Conservation (phyloP, 1,140 invertebrate species). For the Lepidotrigona ventralis region DNA sequence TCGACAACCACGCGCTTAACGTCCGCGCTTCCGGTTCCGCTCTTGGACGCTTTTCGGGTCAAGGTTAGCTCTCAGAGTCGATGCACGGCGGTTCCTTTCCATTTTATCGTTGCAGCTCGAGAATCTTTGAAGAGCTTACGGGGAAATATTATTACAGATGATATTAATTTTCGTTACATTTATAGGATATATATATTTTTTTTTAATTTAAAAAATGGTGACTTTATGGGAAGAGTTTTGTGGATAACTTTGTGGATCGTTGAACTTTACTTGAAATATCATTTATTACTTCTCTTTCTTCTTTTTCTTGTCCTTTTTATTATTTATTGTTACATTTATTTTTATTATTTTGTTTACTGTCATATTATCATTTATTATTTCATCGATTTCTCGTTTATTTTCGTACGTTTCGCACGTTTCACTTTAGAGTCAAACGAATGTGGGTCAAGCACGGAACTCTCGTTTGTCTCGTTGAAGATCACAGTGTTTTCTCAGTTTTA, state of each 20-base stretch:
- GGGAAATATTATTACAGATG: background rate
- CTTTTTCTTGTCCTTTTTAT: no score
- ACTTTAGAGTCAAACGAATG: background rate
- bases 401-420: background rate
- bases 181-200: background rate
- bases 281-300: no score
- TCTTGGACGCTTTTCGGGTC: conserved; percentile 50
- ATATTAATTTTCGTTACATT: background rate
- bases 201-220: no score
- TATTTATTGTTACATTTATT: no score
- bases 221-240: no score
- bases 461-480: background rate
- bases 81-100: background rate
- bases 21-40: conserved; percentile 57
- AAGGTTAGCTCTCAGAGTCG: conserved; percentile 38
- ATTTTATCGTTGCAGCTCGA: background rate
- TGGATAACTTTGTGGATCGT: no score
- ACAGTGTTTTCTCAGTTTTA: background rate
- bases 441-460: conserved; percentile 15
- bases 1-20: conserved; percentile 23
- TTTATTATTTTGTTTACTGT: no score
- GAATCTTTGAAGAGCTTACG: background rate
- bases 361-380: background rate
- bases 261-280: no score
- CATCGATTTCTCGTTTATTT: background rate